These are phyloP conservation scores for Hypselothyrea guttata DNA, from an alignment of 2,888 invertebrate genomes.

Conservation along the genomic window DNA sequence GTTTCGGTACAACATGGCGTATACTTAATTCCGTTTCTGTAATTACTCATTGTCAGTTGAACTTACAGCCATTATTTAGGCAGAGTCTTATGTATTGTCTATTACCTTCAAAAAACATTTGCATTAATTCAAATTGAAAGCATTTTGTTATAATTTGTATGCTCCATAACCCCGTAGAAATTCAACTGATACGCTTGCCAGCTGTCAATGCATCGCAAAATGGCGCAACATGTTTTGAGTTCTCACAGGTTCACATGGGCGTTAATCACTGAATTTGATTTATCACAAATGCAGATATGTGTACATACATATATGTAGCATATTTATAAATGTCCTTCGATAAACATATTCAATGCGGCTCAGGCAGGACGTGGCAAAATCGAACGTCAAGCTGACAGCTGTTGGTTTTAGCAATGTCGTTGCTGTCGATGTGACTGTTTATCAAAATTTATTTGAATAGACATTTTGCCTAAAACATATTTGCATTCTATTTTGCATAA, in stretches of 20 bases:
- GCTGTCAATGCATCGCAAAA: not conserved
- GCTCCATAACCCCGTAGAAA: no score
- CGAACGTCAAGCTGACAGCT: constrained; percentile 65
- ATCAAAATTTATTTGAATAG: constrained; percentile 62
- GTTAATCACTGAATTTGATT: constrained; percentile 54
- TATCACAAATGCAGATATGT: constrained; percentile 23
- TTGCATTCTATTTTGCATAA: constrained; percentile 69
- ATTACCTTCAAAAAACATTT: no score
- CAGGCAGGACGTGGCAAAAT: constrained; percentile 21
- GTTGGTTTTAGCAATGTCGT: constrained; percentile 53
- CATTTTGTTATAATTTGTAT: no score
- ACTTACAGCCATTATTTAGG: no score
- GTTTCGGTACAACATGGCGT: no score
- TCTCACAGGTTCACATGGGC: constrained; percentile 11
- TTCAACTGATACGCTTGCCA: no score
- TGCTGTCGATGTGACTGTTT: constrained; percentile 47
- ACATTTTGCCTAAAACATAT: constrained; percentile 66
- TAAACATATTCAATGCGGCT: constrained; percentile 42
- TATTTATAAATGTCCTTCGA: constrained; percentile 53
- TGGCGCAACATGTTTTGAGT: not conserved
- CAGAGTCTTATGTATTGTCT: no score
- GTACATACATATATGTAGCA: constrained; percentile 34
- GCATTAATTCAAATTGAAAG: no score
- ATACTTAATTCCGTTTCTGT: no score
- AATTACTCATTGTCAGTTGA: no score